A percentile compares a stretch with the other conserved stretches of the same genome.
phyloP scores from a whole-genome alignment of 2,888 invertebrate genomes.

The Drosophila monieri region DNA sequence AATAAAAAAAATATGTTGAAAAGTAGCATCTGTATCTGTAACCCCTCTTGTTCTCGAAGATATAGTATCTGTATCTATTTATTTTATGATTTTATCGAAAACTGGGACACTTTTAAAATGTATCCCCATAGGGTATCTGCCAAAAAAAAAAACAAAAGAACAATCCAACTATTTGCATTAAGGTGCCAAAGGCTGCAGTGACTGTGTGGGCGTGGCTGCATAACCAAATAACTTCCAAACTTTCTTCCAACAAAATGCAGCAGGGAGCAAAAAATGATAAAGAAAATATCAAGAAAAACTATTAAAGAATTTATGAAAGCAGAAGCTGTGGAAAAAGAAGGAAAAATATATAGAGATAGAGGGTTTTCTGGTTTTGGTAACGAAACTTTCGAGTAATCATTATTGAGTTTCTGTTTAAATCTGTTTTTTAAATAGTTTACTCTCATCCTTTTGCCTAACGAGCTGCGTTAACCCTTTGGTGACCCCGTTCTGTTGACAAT shows the following conservation, averaged over 20 bases:
- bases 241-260: neutral
- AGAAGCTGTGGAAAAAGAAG: neutral
- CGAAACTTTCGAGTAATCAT: neutral
- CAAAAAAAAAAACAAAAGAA: conserved; percentile 12
- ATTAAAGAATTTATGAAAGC: neutral
- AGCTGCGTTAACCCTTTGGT: conserved; percentile 5
- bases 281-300: neutral
- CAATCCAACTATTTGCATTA: conserved; percentile 36
- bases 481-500: conserved; percentile 26
- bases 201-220: conserved; percentile 14
- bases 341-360: neutral
- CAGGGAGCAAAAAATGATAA: neutral
- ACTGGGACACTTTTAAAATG: neutral
- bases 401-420: neutral
- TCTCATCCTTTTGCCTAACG: neutral
- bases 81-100: neutral
- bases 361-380: neutral
- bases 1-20: no score
- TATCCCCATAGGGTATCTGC: conserved; percentile 11
- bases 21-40: no score
- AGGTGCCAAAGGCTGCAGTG: conserved; percentile 31
- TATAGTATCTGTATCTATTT: no score
- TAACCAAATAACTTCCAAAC: conserved; percentile 26
- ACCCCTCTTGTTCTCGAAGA: no score
- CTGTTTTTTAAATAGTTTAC: neutral